phyloP scores from a whole-genome alignment of 2,797 vertebrate species.

The Arremon aurantiirostris region DNA sequence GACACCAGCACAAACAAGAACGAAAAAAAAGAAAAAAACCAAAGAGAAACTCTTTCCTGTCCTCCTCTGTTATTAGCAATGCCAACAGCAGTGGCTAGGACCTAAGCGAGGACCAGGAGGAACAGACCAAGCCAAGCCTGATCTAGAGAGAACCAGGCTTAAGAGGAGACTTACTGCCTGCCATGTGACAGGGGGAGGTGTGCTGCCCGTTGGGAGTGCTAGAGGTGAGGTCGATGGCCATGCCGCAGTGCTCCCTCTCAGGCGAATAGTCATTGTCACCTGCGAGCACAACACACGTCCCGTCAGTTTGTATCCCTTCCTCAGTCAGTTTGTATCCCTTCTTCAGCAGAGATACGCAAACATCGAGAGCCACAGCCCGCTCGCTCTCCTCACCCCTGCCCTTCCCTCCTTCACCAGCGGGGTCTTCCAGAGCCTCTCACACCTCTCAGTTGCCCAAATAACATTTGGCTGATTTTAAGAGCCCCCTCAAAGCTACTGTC shows the following conservation, averaged over 20 bases:
- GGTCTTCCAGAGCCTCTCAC: not conserved
- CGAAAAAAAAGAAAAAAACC: not conserved
- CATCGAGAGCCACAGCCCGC: rapidly evolving
- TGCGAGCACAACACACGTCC: constrained; percentile 68
- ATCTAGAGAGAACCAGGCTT: constrained; percentile 49
- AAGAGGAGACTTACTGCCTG: constrained; percentile 82
- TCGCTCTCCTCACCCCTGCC: not conserved
- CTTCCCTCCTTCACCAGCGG: not conserved
- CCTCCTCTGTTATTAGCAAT: constrained; percentile 31
- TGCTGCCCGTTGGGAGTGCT: constrained; percentile 90
- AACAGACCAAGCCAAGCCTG: constrained; percentile 47
- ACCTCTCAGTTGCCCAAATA: not conserved
- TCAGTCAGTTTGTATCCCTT: constrained; percentile 39
- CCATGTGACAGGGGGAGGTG: constrained; percentile 85
- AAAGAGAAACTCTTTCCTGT: not conserved
- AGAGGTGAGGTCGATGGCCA: constrained; percentile 90
- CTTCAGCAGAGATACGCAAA: not conserved
- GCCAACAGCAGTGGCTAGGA: constrained; percentile 16
- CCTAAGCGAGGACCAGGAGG: constrained; percentile 13
- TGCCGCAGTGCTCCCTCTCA: constrained; percentile 88
- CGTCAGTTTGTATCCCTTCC: constrained; percentile 27
- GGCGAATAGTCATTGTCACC: constrained; percentile 93
- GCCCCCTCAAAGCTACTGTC: not conserved
- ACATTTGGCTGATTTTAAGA: not conserved
- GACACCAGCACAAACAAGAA: constrained; percentile 52